Evolutionary conservation across 2,113 vertebrate genomes (phyloP).

Genomic region (Zapornia atra): DNA sequence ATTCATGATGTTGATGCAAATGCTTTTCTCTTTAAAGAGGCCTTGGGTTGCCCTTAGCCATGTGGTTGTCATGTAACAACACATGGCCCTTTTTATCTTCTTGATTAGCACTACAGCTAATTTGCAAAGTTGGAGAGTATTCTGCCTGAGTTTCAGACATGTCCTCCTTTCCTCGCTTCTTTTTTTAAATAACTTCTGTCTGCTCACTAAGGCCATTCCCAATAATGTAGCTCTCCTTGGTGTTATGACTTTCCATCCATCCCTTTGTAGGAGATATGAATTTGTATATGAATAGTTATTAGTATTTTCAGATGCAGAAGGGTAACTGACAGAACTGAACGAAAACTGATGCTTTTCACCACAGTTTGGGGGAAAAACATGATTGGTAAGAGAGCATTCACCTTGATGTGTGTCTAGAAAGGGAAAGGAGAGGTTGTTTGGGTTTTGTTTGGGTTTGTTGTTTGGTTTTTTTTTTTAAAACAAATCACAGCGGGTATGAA

Average conservation of each 20-base stretch:
- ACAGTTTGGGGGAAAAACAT: neutral
- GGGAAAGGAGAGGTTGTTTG: neutral
- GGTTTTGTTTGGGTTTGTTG: too few species aligned
- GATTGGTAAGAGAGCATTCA: neutral
- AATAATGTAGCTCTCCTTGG: neutral
- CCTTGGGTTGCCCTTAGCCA: neutral
- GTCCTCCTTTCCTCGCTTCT: neutral
- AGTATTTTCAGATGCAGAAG: neutral
- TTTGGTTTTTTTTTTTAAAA: too few species aligned
- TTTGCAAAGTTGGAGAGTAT: neutral
- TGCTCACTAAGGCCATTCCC: neutral
- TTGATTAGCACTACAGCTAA: neutral
- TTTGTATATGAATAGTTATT: neutral
- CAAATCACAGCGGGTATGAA: neutral
- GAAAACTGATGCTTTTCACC: neutral
- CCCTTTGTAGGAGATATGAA: neutral
- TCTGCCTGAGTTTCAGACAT: neutral
- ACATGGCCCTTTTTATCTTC: neutral
- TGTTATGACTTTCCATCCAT: neutral
- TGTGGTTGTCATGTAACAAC: neutral
- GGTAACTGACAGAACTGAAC: neutral
- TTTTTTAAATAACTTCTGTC: neutral
- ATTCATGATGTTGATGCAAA: neutral
- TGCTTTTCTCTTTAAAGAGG: neutral
- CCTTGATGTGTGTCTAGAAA: neutral